A percentile compares a stretch with the other conserved stretches of the same genome.
Conservation (phyloP, 2,113 vertebrate genomes). For the Atherinomorus stipes region DNA sequence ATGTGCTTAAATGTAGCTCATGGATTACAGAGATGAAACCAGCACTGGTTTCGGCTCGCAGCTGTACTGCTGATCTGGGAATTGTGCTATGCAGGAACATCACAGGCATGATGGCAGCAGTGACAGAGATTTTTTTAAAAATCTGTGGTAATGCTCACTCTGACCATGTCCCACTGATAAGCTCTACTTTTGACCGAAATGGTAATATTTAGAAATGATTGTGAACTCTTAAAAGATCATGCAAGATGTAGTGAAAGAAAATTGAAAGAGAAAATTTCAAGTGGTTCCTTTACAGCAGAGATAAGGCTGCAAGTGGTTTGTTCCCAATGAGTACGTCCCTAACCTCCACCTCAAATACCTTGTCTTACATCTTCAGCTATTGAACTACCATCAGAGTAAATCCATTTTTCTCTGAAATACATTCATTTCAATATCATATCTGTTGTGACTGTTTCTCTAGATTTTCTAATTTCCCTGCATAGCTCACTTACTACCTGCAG, state of each 20-base stretch:
- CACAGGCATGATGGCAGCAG: constrained; percentile 8
- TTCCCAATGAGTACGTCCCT: neutral
- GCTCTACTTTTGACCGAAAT: neutral
- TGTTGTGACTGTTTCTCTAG: neutral
- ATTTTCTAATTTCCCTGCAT: neutral
- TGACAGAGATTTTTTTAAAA: constrained; percentile 10
- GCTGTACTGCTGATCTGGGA: constrained; percentile 2
- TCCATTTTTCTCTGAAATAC: neutral
- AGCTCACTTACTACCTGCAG: neutral
- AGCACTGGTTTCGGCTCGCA: neutral
- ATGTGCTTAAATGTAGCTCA: neutral
- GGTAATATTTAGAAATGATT: neutral
- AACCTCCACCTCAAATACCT: neutral
- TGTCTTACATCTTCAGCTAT: neutral
- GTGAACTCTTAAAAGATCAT: neutral
- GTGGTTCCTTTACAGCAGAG: neutral
- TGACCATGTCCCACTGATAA: neutral
- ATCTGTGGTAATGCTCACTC: neutral
- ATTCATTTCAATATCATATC: neutral
- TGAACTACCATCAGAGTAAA: neutral
- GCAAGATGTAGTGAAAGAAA: neutral
- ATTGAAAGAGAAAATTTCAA: neutral
- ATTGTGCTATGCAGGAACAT: neutral
- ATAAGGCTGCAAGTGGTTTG: neutral
- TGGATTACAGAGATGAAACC: neutral